These are phyloP conservation scores for Catocala nupta DNA, from an alignment of 2,888 invertebrate species.

Conservation along the genomic window DNA sequence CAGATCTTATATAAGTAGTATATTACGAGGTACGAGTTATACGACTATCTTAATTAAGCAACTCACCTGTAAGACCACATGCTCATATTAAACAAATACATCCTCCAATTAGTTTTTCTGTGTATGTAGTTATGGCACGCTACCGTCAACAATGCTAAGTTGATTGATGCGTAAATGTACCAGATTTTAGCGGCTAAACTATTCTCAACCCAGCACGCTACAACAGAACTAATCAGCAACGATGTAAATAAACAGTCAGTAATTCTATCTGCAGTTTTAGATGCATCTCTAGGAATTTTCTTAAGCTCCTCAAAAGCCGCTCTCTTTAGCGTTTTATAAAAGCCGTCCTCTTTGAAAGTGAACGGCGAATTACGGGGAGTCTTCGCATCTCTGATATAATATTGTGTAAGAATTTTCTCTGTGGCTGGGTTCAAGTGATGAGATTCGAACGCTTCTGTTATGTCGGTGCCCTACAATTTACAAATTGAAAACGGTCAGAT, in stretches of 20 bases:
- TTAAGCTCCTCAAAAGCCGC: slow-evolving; percentile 86
- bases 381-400: slow-evolving; percentile 88
- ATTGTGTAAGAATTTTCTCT: slow-evolving; percentile 76
- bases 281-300: slow-evolving; percentile 76
- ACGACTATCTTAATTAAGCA: background rate
- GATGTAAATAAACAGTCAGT: slow-evolving; percentile 72
- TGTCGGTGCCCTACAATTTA: slow-evolving; percentile 89
- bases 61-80: slow-evolving; percentile 89
- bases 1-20: too few species aligned
- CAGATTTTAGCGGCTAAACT: slow-evolving; percentile 59
- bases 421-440: slow-evolving; percentile 89
- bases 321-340: slow-evolving; percentile 90
- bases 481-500: slow-evolving; percentile 10
- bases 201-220: slow-evolving; percentile 60
- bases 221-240: slow-evolving; percentile 64
- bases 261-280: slow-evolving; percentile 66
- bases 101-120: slow-evolving; percentile 91
- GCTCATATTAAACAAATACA: slow-evolving; percentile 92
- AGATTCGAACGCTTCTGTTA: slow-evolving; percentile 93
- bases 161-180: slow-evolving; percentile 84
- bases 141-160: slow-evolving; percentile 87
- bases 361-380: slow-evolving; percentile 90
- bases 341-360: slow-evolving; percentile 91
- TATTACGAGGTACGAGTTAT: too few species aligned
- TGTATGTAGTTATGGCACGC: slow-evolving; percentile 93